Evolutionary conservation across 2,888 invertebrate species (phyloP), one percentile per base, ranked within the genome.

Genomic region (Rhodophaea formosa): DNA sequence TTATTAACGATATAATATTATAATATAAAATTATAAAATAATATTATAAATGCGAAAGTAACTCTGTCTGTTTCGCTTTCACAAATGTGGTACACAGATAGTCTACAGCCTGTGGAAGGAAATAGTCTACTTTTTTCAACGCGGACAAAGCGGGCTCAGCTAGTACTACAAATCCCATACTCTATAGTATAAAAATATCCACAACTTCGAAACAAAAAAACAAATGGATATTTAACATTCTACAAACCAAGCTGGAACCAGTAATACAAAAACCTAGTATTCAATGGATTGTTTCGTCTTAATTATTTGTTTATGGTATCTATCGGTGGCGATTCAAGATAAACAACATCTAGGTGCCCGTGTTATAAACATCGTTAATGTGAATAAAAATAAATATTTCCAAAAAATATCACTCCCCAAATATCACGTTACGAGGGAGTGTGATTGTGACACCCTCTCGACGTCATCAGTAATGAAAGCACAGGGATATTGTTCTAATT

Each of bases 401-500:
- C 17, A 29, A 12, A 29, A 15, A 10, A 46, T 17, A 46, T 23
- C 45, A 30, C 14, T 32, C 30, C 16, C 16, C 8, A 35, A 35
- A 51, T 17, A 51, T 47, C 14, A 14, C 12, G 30, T 47, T n/a
- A 47, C 47, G 47, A 17, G 51, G 35, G 51, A 51, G 35, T 32
- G 15, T 51, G 51, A 51, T 51, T 32, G 15, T 51, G 51, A 51
- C 51, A 51, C 51, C 51, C 51, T 39, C 51, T 51, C 51, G 16
- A 32, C 17, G 32, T 51, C 51, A 51, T 51, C 51, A 51, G 51
- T 35, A 32, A 51, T 32, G 10, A 51, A 35, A 51, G 35, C 35
- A 51, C 35, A 8, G 51, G 51, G 51, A 35, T 51, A 16, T 51
- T 16, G 35, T 51, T 35, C 16, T 35, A 23, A 29, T 30, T 30